Base-by-base conservation (phyloP, 23 tunicate species). In the Ascidia mentula region DNA sequence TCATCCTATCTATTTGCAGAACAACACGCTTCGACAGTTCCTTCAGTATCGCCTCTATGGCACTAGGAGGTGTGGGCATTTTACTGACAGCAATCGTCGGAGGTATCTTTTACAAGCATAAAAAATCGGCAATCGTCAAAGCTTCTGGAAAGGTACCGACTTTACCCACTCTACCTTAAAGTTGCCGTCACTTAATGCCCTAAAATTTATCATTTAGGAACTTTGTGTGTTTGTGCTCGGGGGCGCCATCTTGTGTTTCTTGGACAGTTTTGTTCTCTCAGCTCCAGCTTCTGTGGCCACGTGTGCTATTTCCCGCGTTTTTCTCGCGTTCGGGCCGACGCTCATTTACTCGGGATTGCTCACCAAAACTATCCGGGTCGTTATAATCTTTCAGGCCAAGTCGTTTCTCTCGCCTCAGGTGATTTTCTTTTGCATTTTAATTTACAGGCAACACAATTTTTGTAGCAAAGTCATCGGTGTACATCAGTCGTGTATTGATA, bases 141-240 rank as follows among this genome's bases (percentile, higher is more conserved):
- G 92, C 92, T 34, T 87, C 92, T 4, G 92, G 92, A 32, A 81
- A 76, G 77, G 92, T 87, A 59, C n/a, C n/a, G n/a, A n/a, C n/a
- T n/a, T n/a, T n/a, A n/a, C n/a, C n/a, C n/a, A n/a, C n/a, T n/a
- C n/a, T n/a, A n/a, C n/a, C n/a, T n/a, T n/a, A n/a, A n/a, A n/a
- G n/a, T n/a, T n/a, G n/a, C n/a, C n/a, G n/a, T n/a, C n/a, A n/a
- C n/a, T n/a, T n/a, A n/a, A n/a, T n/a, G n/a, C n/a, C n/a, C n/a
- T n/a, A n/a, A n/a, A 37, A 6, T 84, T 65, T 36, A 38, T 13
- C 40, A 70, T 72, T 0, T 72, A 90, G 96, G 96, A 90, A 69
- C 82, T 83, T 1, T 90, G 96, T 42, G 75, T 74, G 32, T 73
- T 86, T 45, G 74, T 86, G 26, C 79, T 86, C 22, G 34, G 74